Evolutionary conservation across 2,113 vertebrate genomes (phyloP).

Genomic region (Oceanites oceanicus): DNA sequence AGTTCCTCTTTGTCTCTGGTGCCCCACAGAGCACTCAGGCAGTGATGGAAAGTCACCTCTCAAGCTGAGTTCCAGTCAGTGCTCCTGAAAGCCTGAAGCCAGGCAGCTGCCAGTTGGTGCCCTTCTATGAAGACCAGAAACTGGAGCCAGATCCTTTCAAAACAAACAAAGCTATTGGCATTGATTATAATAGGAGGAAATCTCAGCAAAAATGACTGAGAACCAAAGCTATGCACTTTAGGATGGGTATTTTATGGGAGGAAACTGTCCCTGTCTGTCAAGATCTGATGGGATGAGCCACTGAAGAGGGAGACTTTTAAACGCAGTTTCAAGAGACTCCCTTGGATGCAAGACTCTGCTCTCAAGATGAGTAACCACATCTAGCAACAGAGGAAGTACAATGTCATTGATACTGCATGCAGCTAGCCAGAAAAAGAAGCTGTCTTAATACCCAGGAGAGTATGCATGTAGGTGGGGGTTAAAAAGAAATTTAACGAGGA

Average conservation of each 20-base stretch:
- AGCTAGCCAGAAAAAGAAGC: background rate
- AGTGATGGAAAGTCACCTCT: background rate
- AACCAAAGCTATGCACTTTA: background rate
- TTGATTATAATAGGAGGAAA: background rate
- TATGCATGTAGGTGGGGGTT: background rate
- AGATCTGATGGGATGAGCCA: background rate
- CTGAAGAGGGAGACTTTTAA: background rate
- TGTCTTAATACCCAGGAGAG: background rate
- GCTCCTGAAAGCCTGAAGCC: background rate
- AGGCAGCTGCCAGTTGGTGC: background rate
- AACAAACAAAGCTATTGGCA: background rate
- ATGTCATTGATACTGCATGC: background rate
- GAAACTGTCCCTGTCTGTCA: background rate
- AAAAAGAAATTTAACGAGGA: background rate
- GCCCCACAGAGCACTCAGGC: background rate
- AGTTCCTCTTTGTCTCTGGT: background rate
- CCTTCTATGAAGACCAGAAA: background rate
- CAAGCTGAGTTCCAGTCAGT: background rate
- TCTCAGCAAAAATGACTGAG: background rate
- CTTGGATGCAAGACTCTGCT: background rate
- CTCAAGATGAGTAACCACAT: background rate
- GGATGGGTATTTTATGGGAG: background rate
- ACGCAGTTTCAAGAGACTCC: background rate
- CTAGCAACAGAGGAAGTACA: background rate
- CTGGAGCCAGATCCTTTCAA: background rate